Evolutionary conservation across 2,888 invertebrate species (phyloP).

Genomic region (Colletes collaris): DNA sequence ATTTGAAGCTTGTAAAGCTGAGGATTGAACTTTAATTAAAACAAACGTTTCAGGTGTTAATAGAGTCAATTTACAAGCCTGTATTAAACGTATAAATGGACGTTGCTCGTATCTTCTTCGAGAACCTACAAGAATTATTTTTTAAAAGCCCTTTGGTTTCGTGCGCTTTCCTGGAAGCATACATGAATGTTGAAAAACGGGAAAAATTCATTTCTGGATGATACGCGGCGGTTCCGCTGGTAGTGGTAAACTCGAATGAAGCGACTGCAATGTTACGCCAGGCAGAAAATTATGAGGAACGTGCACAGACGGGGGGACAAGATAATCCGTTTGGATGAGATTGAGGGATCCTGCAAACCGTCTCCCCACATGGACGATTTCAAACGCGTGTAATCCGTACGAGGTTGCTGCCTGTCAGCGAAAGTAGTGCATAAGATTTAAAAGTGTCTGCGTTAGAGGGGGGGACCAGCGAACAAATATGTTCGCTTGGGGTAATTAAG

Average conservation of each 20-base stretch:
- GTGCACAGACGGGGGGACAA: conserved; percentile 20
- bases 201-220: not conserved
- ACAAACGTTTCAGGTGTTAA: too few species aligned
- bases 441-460: conserved; percentile 43
- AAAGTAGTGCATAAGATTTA: conserved; percentile 61
- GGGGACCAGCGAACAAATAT: conserved; percentile 42
- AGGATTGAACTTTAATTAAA: too few species aligned
- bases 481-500: conserved; percentile 57
- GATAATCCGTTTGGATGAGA: conserved; percentile 52
- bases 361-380: conserved; percentile 46
- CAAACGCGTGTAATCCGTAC: conserved; percentile 62
- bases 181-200: not conserved
- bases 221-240: not conserved
- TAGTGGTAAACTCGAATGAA: conserved; percentile 9
- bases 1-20: too few species aligned
- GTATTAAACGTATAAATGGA: too few species aligned
- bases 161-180: not conserved
- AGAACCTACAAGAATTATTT: too few species aligned
- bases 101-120: too few species aligned
- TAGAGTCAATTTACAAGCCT: too few species aligned
- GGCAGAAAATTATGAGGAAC: conserved; percentile 54
- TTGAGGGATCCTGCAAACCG: conserved; percentile 22
- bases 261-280: conserved; percentile 17
- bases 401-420: conserved; percentile 49
- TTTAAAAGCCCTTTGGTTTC: not conserved